Evolutionary conservation across 2,888 invertebrate species (phyloP).

Genomic region (Pasiphila rectangulata): DNA sequence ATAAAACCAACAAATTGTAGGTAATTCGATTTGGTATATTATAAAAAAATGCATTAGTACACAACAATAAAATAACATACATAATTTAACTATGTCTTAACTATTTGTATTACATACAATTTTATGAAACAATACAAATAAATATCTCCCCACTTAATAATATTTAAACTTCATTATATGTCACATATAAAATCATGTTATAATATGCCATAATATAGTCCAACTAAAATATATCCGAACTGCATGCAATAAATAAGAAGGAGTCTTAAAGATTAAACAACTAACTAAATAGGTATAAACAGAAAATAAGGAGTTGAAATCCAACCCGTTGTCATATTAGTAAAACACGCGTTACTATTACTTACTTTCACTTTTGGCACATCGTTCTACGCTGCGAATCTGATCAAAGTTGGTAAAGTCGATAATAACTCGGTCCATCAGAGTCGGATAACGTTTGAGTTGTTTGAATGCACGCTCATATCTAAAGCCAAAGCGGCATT

Average conservation of each 20-base stretch:
- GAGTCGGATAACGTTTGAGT: too few relatives aligned
- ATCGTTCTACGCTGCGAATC: slow-evolving; percentile 7
- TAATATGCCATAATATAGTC: background rate
- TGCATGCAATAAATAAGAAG: slow-evolving; percentile 9
- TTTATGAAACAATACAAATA: too few relatives aligned
- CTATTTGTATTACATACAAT: too few relatives aligned
- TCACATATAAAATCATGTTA: background rate
- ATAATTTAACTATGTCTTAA: slow-evolving; percentile 4
- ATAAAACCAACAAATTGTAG: slow-evolving; percentile 14
- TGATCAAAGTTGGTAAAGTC: slow-evolving; percentile 1
- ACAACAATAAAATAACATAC: slow-evolving; percentile 25
- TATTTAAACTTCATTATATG: slow-evolving; percentile 8
- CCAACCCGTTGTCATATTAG: slow-evolving; percentile 13
- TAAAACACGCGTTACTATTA: background rate
- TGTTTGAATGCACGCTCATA: background rate
- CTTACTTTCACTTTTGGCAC: slow-evolving; percentile 19
- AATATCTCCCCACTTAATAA: slow-evolving; percentile 13
- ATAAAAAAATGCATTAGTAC: slow-evolving; percentile 22
- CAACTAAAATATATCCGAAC: background rate
- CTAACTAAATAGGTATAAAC: background rate
- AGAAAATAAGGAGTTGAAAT: slow-evolving; percentile 2
- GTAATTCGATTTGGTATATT: slow-evolving; percentile 22
- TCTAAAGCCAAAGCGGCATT: too few relatives aligned
- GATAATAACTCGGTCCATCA: background rate
- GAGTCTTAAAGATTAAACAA: background rate